Conservation (phyloP, 2,113 vertebrate species). For the Myrmecobius fasciatus region DNA sequence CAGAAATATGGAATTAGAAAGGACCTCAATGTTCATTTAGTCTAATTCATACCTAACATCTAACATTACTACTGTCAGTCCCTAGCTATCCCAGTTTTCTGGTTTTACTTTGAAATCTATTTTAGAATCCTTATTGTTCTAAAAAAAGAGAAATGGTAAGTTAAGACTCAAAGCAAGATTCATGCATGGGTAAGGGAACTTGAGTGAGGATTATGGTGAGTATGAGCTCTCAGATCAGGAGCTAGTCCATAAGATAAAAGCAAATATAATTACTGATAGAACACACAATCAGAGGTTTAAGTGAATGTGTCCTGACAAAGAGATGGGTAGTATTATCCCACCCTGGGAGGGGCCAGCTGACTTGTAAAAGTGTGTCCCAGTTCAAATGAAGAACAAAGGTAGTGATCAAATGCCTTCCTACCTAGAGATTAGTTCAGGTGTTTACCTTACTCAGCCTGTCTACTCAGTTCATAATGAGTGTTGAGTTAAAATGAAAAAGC, state of each 20-base stretch:
- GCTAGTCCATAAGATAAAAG: constrained; percentile 84
- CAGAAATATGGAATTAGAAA: not conserved
- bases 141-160: constrained; percentile 83
- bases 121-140: constrained; percentile 79
- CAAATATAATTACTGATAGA: constrained; percentile 89
- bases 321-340: constrained; percentile 79
- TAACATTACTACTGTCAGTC: constrained; percentile 34
- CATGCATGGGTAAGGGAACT: constrained; percentile 79
- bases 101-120: constrained; percentile 67
- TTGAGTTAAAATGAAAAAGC: constrained; percentile 70
- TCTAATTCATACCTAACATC: not conserved
- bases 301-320: constrained; percentile 84
- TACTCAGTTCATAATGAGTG: constrained; percentile 77
- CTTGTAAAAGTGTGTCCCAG: constrained; percentile 69
- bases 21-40: not conserved
- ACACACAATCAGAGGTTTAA: constrained; percentile 90
- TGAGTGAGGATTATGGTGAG: constrained; percentile 84
- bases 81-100: constrained; percentile 71
- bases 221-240: constrained; percentile 86
- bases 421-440: constrained; percentile 78
- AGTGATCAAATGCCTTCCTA: constrained; percentile 79
- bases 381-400: constrained; percentile 75
- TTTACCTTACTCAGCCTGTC: constrained; percentile 83
- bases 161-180: constrained; percentile 85
- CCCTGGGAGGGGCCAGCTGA: constrained; percentile 78